Evolutionary conservation across 2,113 vertebrate genomes (phyloP).

Genomic region (Corapipo altera): DNA sequence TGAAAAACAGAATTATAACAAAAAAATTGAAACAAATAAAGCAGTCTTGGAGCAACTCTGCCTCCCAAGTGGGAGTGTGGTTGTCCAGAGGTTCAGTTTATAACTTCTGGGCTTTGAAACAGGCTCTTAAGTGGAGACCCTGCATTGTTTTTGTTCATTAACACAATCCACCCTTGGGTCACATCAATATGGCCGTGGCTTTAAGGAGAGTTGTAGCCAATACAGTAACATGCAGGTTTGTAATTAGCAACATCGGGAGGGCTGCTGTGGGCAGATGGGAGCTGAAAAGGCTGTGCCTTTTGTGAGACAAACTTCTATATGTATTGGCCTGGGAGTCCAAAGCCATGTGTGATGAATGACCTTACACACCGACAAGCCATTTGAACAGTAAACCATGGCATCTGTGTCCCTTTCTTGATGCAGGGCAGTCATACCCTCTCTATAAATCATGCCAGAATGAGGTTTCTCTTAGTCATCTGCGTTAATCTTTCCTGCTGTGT

Average conservation of each 20-base stretch:
- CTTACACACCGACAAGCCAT: neutral
- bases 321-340: neutral
- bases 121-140: neutral
- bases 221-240: neutral
- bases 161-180: neutral
- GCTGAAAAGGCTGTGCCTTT: neutral
- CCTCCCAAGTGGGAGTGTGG: neutral
- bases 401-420: neutral
- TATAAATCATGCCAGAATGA: slow-evolving; percentile 1
- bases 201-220: neutral
- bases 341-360: slow-evolving; percentile 14
- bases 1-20: neutral
- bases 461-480: neutral
- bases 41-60: neutral
- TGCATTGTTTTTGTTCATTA: neutral
- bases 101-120: neutral
- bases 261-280: slow-evolving; percentile 29
- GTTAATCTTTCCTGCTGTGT: neutral
- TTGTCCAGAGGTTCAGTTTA: neutral
- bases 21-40: neutral
- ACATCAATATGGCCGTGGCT: neutral
- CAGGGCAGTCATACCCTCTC: neutral
- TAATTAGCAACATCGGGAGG: neutral
- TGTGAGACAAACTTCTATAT: neutral
- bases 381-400: slow-evolving; percentile 7